Evolutionary conservation across 1,140 invertebrate species (phyloP), one percentile per base, ranked within the genome.

Genomic region (Leptinotarsa texana): DNA sequence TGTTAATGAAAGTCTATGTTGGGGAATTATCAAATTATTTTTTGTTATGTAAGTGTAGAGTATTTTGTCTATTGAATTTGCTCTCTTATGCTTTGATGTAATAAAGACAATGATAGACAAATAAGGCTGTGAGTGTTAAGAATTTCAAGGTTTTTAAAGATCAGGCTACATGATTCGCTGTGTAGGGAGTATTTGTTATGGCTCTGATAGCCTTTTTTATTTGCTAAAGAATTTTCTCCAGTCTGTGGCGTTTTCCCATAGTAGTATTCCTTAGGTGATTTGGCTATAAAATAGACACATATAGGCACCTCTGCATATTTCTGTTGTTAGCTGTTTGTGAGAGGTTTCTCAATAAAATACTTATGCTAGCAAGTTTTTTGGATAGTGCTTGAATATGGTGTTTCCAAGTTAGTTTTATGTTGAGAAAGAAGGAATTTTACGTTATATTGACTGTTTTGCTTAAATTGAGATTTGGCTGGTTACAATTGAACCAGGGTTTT

Each of bases 1-100:
- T 62, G 57, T 3, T 62, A 62, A 62, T 62, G 13, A 5, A 62
- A 62, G 13, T 15, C 18, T 62, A 62, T 62, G 57, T 62, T 62
- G 57, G 57, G 57, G 57, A 62, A 15, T 62, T 62, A 62, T 62
- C 57, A 62, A 62, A 62, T 65, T 65, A n/a, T 65, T 24, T 65
- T 65, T 22, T 65, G 21, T 65, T 4, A 65, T 24, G 24, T 65
- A n/a, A 17, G 63, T 65, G 63, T 11, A 22, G 21, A 1, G 63
- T n/a, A 65, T 65, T 65, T 65, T 65, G 63, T 65, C 24, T 65
- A 21, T 13, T 22, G 21, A 65, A 65, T 11, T 65, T 21, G 3
- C 13, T 21, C 11, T 24, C 63, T 22, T 65, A 8, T 22, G 21
- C 13, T 65, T 65, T 65, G 21, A 65, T 24, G 63, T 65, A 21